Percentiles rank a stretch among this genome's conserved stretches.
Conservation (phyloP, 92 coral and sea anemone species). For the Siderastrea radians region DNA sequence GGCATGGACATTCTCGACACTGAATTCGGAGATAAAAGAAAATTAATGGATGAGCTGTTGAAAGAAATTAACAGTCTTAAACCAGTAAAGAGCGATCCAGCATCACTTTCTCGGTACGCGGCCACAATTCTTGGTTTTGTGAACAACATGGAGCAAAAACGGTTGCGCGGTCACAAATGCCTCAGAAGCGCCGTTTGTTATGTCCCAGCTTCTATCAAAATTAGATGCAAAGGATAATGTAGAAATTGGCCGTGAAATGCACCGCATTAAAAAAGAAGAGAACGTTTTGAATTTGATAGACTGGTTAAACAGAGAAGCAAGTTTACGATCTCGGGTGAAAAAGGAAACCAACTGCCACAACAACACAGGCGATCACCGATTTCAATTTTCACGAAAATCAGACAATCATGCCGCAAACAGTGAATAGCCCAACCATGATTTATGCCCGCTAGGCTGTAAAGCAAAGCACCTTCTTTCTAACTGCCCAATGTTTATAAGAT, state of each 20-base stretch:
- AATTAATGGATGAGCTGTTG: conserved; percentile 72
- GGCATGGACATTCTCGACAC: conserved; percentile 46
- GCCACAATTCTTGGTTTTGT: conserved; percentile 43
- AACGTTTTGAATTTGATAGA: conserved; percentile 64
- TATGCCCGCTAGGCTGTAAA: too few species aligned
- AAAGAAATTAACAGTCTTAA: conserved; percentile 54
- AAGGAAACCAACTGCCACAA: conserved; percentile 29
- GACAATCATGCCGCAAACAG: not conserved
- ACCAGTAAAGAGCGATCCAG: conserved; percentile 57
- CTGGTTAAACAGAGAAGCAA: conserved; percentile 81
- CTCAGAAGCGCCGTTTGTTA: conserved; percentile 74
- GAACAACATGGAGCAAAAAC: conserved; percentile 80
- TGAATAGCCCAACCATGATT: not conserved
- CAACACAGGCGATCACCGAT: not conserved
- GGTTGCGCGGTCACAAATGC: conserved; percentile 73
- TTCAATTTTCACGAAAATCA: not conserved
- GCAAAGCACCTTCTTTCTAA: conserved; percentile 27
- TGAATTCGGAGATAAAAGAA: conserved; percentile 70
- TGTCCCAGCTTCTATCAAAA: conserved; percentile 75
- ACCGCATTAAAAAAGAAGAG: too few species aligned
- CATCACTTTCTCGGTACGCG: conserved; percentile 55
- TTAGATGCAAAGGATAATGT: conserved; percentile 69
- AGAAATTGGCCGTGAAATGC: conserved; percentile 79
- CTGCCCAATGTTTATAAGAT: conserved; percentile 40
- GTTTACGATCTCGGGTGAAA: conserved; percentile 70